Base-by-base conservation (phyloP, 2,797 vertebrate species). In the Falco rusticolus region DNA sequence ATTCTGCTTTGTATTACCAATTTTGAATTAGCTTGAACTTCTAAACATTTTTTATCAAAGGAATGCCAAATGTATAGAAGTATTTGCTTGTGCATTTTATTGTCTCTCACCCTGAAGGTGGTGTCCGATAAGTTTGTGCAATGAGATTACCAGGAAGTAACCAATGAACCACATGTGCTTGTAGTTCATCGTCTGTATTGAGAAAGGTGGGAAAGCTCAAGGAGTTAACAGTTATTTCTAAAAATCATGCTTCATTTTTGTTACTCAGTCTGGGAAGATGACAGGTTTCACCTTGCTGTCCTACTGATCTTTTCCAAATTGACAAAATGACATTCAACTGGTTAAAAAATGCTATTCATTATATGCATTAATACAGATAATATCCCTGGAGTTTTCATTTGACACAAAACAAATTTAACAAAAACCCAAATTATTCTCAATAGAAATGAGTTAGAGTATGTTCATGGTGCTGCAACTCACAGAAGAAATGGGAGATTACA, bases 301-400 rank as follows among this genome's bases (percentile, higher is more conserved):
- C 45, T 68, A 34, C 41, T 77, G 45, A 39, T 93, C 51, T 93
- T 91, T 93, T 79, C 48, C 48, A 83, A 77, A 61, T 71, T 83
- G 61, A 92, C 37, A 92, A 92, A 87, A 93, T 85, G 14, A 60
- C 57, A 66, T 80, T 95, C n/a, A 89, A 34, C 11, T 70, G n/a
- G 20, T 89, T 89, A 93, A 95, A 96, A 89, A 83, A 39, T 43
- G 53, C 26, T 95, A 45, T 50, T 76, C 37, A 33, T 74, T 64
- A 18, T 77, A 70, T 87, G 63, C 22, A 63, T 87, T 87, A 91
- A 69, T 78, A 54, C 17, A 75, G 33, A 41, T 50, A 84, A 85
- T 81, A 89, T 85, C 69, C 22, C 53, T 37, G 7, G 33, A 29
- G 29, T n/a, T 89, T 92, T 84, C 22, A 47, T 74, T 87, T 94